Evolutionary conservation across 1,140 invertebrate species (phyloP).

Genomic region (Macrotrachela quadricornifera): DNA sequence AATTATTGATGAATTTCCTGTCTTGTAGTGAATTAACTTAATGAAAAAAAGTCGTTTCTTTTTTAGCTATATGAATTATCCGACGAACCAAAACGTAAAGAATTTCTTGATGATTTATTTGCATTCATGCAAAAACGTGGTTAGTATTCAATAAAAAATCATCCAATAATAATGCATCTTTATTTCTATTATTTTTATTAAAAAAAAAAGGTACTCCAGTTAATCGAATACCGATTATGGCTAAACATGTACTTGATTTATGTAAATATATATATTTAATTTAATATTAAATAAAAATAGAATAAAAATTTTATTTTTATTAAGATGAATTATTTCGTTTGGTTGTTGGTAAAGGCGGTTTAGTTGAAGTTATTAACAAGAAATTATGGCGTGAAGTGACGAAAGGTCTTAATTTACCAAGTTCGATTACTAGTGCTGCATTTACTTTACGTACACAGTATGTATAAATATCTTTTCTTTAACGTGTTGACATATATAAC

Average conservation of each 20-base stretch:
- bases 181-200: slow-evolving; percentile 25
- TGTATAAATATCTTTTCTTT: slow-evolving; percentile 33
- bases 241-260: slow-evolving; percentile 88
- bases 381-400: slow-evolving; percentile 99
- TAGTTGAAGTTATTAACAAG: slow-evolving; percentile 99
- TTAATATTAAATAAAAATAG: too few relatives aligned
- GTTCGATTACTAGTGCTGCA: slow-evolving; percentile 93
- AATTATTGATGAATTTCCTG: too few relatives aligned
- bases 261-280: slow-evolving; percentile 22
- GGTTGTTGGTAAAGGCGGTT: slow-evolving; percentile 84
- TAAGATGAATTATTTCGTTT: slow-evolving; percentile 75
- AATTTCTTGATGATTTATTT: slow-evolving; percentile 87
- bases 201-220: slow-evolving; percentile 64
- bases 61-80: slow-evolving; percentile 82
- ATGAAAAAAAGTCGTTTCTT: slow-evolving; percentile 12
- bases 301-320: too few relatives aligned
- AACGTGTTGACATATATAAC: not conserved
- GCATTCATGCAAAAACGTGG: slow-evolving; percentile 91
- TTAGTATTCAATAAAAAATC: slow-evolving; percentile 27
- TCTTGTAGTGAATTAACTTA: too few relatives aligned
- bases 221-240: slow-evolving; percentile 96
- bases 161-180: not conserved
- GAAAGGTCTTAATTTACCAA: slow-evolving; percentile 89
- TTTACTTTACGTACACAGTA: slow-evolving; percentile 97
- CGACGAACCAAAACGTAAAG: slow-evolving; percentile 74